Percentiles rank a stretch among this genome's conserved stretches.
Conservation (phyloP, 2,113 vertebrate species). For the Lepidothrix coronata region DNA sequence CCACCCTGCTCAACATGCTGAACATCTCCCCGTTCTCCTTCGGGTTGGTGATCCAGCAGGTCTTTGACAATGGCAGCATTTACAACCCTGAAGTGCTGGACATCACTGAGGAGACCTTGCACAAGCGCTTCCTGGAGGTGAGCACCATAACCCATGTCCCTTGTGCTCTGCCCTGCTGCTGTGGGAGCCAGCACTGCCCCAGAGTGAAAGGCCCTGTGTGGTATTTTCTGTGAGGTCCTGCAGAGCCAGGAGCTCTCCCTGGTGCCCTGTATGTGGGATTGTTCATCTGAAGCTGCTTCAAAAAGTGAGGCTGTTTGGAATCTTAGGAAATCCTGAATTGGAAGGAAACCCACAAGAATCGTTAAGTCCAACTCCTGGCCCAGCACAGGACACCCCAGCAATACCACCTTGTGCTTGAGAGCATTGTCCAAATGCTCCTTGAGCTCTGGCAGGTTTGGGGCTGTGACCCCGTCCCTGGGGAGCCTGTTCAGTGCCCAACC, state of each 20-base stretch:
- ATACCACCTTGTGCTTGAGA: not conserved
- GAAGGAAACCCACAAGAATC: not conserved
- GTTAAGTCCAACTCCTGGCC: not conserved
- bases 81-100: constrained; percentile 98
- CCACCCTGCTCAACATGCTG: constrained; percentile 96
- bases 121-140: constrained; percentile 92
- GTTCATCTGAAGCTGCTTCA: not conserved
- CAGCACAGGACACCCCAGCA: not conserved
- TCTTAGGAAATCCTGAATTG: not conserved
- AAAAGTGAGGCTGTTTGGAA: not conserved
- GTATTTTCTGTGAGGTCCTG: fast-evolving
- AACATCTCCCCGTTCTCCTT: constrained; percentile 99
- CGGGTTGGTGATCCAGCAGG: constrained; percentile 94
- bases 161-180: fast-evolving
- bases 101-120: constrained; percentile 94
- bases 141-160: fast-evolving
- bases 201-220: fast-evolving
- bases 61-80: constrained; percentile 97
- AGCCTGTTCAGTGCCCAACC: fast-evolving
- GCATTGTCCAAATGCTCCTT: not conserved
- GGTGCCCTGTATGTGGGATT: not conserved
- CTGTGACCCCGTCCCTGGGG: not conserved
- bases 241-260: not conserved
- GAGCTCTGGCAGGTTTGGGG: not conserved
- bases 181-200: not conserved